Evolutionary conservation across 2,797 vertebrate species (phyloP).

Genomic region (Triplophysa yarkandensis): DNA sequence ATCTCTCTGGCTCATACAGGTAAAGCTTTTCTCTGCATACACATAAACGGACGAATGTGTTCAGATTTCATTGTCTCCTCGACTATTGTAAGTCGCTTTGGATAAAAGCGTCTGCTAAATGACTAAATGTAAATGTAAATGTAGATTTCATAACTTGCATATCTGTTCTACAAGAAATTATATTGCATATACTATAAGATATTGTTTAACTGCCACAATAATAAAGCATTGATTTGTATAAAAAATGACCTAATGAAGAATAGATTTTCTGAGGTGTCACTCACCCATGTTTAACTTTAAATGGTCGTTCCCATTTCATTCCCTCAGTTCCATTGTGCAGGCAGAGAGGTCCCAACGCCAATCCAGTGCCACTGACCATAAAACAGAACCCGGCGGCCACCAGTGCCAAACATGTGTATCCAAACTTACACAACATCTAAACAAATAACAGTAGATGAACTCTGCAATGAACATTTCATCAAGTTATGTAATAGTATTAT

Average conservation of each 20-base stretch:
- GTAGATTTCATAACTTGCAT: no score
- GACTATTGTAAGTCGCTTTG: no score
- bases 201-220: not conserved
- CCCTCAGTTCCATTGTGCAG: constrained; percentile 66
- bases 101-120: no score
- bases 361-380: constrained; percentile 64
- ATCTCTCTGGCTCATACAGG: constrained; percentile 64
- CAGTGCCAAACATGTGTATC: constrained; percentile 61
- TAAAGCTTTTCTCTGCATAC: constrained; percentile 62
- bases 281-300: constrained; percentile 61
- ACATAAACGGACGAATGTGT: constrained; percentile 26
- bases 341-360: constrained; percentile 71
- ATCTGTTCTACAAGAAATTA: not conserved
- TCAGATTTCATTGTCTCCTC: not conserved
- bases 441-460: constrained; percentile 8
- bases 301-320: constrained; percentile 67
- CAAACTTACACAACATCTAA: constrained; percentile 65
- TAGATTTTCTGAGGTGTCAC: constrained; percentile 3
- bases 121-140: no score
- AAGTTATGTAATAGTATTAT: not conserved
- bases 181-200: not conserved
- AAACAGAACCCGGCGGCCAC: constrained; percentile 61
- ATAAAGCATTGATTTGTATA: not conserved
- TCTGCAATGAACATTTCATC: not conserved
- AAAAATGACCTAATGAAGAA: no score